A percentile compares a stretch with the other conserved stretches of the same genome.
phyloP scores from a whole-genome alignment of 2,888 invertebrate genomes.

The Vandiemenella viatica region DNA sequence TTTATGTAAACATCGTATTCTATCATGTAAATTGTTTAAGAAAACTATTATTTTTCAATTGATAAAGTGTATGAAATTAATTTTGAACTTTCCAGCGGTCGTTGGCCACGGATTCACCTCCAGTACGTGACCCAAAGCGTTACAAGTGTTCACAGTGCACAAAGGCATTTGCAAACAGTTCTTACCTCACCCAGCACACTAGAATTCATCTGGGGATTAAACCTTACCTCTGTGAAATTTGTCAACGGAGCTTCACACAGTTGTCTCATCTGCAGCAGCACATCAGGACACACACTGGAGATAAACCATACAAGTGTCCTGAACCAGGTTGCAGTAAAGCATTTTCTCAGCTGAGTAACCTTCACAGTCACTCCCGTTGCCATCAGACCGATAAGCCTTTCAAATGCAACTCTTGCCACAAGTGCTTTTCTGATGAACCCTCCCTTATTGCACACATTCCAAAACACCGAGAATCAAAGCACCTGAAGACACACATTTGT shows the following conservation, averaged over 20 bases:
- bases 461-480: constrained; percentile 98
- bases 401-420: constrained; percentile 99
- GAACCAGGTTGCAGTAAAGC: constrained; percentile 97
- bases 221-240: constrained; percentile 96
- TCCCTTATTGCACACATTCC: constrained; percentile 97
- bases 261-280: constrained; percentile 98
- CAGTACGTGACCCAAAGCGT: constrained; percentile 98
- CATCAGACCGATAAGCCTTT: constrained; percentile 99
- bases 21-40: no score
- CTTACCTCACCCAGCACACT: constrained; percentile 97
- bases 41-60: no score
- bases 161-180: constrained; percentile 98
- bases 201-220: constrained; percentile 98
- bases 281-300: constrained; percentile 97
- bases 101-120: no score
- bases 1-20: no score
- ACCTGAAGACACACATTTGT: constrained; percentile 98
- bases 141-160: constrained; percentile 99
- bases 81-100: no score
- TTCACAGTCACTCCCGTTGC: constrained; percentile 97
- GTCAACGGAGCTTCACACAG: constrained; percentile 97
- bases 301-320: constrained; percentile 96
- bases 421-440: constrained; percentile 96
- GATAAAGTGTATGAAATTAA: no score
- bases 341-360: constrained; percentile 96